Evolutionary conservation across 2,113 vertebrate genomes (phyloP).

Genomic region (Grus americana): DNA sequence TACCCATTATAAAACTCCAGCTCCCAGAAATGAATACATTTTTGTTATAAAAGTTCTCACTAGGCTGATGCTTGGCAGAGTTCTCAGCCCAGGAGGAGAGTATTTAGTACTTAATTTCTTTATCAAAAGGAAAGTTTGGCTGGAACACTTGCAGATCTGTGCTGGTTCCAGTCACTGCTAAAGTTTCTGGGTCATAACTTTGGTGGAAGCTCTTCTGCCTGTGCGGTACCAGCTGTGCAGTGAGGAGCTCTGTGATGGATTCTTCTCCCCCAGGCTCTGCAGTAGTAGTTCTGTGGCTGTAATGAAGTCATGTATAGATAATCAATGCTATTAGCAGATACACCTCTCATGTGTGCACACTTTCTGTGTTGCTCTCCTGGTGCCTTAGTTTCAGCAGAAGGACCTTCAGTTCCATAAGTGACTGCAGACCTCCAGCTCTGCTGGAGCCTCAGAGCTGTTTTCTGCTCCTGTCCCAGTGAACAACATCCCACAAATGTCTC

Average conservation of each 20-base stretch:
- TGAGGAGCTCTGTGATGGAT: not conserved
- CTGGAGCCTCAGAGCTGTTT: not conserved
- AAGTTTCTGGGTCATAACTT: not conserved
- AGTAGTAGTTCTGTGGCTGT: not conserved
- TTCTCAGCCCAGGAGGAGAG: not conserved
- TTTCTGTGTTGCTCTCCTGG: not conserved
- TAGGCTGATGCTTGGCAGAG: not conserved
- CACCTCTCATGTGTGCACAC: not conserved
- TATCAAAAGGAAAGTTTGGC: not conserved
- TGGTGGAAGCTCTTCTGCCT: not conserved
- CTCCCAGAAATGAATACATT: conserved; percentile 4
- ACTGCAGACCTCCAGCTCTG: not conserved
- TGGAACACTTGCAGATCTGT: not conserved
- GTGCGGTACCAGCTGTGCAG: not conserved
- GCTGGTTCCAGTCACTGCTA: not conserved
- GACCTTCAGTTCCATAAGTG: not conserved
- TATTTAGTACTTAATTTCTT: not conserved
- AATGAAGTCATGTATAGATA: not conserved
- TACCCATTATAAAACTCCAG: conserved; percentile 16
- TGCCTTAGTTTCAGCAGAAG: not conserved
- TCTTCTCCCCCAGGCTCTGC: not conserved
- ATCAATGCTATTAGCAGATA: not conserved
- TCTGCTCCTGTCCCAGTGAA: not conserved
- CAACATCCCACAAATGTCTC: not conserved
- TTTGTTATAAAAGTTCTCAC: not conserved